A percentile compares a stretch with the other conserved stretches of the same genome.
These are phyloP conservation scores for Proisotoma minuta DNA, from an alignment of 2,888 invertebrate species.

Conservation along the genomic window DNA sequence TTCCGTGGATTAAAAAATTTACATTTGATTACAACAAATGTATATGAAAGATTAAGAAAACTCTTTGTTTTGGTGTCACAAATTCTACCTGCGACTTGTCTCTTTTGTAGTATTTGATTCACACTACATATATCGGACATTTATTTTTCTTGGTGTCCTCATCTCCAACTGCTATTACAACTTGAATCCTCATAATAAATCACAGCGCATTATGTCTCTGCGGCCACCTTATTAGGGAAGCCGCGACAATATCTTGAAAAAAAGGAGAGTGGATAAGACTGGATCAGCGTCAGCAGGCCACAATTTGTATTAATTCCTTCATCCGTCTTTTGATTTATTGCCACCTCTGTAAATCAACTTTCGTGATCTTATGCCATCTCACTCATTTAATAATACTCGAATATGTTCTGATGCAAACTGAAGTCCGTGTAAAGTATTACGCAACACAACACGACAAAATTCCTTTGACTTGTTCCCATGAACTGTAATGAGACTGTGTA, in stretches of 20 bases:
- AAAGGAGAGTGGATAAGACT: background rate
- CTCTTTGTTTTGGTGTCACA: no score
- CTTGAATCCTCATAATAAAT: no score
- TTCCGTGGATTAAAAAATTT: no score
- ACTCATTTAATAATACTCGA: background rate
- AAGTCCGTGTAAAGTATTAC: background rate
- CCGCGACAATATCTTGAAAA: slow-evolving; percentile 7
- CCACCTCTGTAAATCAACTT: slow-evolving; percentile 11
- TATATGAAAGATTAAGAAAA: no score
- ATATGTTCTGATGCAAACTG: slow-evolving; percentile 9
- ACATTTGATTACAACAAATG: no score
- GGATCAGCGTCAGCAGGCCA: slow-evolving; percentile 9
- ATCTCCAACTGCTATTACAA: no score
- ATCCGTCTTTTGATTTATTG: slow-evolving; percentile 7
- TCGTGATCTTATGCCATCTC: slow-evolving; percentile 10
- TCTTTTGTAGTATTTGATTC: no score
- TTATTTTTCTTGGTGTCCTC: no score
- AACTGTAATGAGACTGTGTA: background rate
- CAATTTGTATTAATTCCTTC: background rate
- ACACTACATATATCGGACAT: no score
- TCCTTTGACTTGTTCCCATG: background rate
- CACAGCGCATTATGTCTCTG: slow-evolving; percentile 36
- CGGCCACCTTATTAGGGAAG: slow-evolving; percentile 38
- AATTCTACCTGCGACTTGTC: no score
- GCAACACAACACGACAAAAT: background rate